Percentiles rank a stretch among this genome's conserved stretches.
Evolutionary conservation across 92 coral and sea anemone genomes (phyloP).

Genomic region (Palythoa heliodiscus): DNA sequence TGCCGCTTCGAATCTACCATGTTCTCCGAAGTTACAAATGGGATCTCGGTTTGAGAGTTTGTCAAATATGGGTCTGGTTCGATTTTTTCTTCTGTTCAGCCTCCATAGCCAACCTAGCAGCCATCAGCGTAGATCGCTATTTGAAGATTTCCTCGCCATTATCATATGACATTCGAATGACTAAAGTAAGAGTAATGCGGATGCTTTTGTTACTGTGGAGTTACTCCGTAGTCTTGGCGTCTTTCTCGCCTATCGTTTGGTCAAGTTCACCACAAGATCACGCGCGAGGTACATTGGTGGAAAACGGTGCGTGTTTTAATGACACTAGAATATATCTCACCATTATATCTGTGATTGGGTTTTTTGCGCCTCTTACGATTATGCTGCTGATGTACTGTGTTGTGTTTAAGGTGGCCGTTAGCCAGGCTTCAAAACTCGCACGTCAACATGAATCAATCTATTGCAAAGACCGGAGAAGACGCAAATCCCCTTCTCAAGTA

Average conservation of each 20-base stretch:
- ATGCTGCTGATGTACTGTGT: conserved; percentile 89
- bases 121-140: conserved; percentile 89
- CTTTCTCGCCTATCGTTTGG: conserved; percentile 69
- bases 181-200: conserved; percentile 58
- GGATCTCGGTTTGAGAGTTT: conserved; percentile 62
- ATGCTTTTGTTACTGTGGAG: conserved; percentile 68
- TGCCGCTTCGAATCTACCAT: conserved; percentile 79
- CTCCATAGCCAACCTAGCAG: conserved; percentile 88
- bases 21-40: conserved; percentile 62
- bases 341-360: conserved; percentile 73
- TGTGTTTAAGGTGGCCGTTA: conserved; percentile 84
- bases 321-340: conserved; percentile 79
- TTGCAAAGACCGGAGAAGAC: conserved; percentile 29
- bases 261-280: conserved; percentile 56
- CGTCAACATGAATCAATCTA: conserved; percentile 73
- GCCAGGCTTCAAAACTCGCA: conserved; percentile 70
- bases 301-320: conserved; percentile 58
- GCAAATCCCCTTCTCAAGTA: conserved; percentile 54
- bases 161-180: conserved; percentile 80
- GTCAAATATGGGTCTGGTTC: conserved; percentile 85
- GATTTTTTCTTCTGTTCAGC: conserved; percentile 86
- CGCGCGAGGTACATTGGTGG: conserved; percentile 72
- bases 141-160: conserved; percentile 83
- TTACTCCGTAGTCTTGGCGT: conserved; percentile 70
- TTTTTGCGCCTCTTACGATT: conserved; percentile 78